Base-by-base conservation (phyloP, 2,888 invertebrate species). In the Scaptomyza polygonia region DNA sequence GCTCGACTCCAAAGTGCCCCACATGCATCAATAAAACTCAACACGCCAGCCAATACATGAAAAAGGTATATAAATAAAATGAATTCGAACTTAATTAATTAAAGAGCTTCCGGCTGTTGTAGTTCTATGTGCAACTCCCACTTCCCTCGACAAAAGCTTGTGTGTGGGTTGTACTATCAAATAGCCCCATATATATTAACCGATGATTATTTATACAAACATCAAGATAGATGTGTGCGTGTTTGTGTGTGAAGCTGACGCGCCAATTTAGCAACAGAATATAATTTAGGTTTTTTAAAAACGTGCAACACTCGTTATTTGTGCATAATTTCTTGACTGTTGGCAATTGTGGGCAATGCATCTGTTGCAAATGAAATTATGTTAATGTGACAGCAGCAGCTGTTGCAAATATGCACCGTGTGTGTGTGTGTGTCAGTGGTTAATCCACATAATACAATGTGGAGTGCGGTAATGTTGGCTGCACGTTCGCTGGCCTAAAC, bases 281-380 rank as follows among this genome's bases (percentile, higher is more conserved):
- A 71, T 85, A 76, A 87, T 71, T 63, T 53, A 63, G 70, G 76
- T 71, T 76, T 68, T 79, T 72, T 78, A 76, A 81, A 81, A 85
- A 69, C 77, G 68, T 76, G 77, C 66, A 71, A 67, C 65, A 5
- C 48, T 52, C 57, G 47, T 52, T 67, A 77, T 72, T 80, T 77
- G 81, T 77, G 78, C 54, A 44, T 56, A 32, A 58, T 21, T 58
- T 57, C 43, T 56, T 53, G 72, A 77, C 67, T 77, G 67, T 36
- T 77, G 53, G 58, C 63, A 67, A 77, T 67, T 72, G 39, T 39
- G 77, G 77, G 27, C 47, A 64, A n/a, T 64, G 79, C 79, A 70
- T 64, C 65, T 75, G 81, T 75, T 79, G 86, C 83, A 82, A 83
- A 87, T 87, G 67, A 85, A 85, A 83, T 83, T 87, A 83, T 87